A percentile compares a stretch with the other conserved stretches of the same genome.
Evolutionary conservation across 2,888 invertebrate species (phyloP).

Genomic region (Calameuta pallipes): DNA sequence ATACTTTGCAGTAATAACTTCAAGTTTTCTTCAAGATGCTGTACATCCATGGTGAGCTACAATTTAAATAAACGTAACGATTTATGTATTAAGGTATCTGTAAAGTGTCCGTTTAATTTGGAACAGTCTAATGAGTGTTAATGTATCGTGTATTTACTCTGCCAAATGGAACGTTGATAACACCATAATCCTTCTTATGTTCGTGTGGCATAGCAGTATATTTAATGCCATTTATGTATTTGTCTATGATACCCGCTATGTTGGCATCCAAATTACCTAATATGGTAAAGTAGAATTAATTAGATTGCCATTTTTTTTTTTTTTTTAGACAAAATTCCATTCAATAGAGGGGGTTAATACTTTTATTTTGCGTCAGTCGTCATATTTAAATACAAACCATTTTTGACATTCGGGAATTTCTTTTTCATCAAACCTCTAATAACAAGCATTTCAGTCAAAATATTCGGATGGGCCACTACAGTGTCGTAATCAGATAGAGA

Average conservation of each 20-base stretch:
- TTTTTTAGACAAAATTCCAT: no score
- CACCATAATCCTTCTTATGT: conserved; percentile 78
- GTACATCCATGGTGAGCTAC: conserved; percentile 79
- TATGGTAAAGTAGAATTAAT: conserved; percentile 7
- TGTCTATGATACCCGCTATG: conserved; percentile 72
- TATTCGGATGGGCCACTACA: conserved; percentile 82
- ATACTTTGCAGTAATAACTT: conserved; percentile 75
- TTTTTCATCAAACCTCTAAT: conserved; percentile 83
- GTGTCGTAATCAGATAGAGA: conserved; percentile 78
- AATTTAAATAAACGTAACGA: background rate
- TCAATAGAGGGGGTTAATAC: no score
- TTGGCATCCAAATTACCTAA: conserved; percentile 77
- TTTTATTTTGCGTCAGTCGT: no score
- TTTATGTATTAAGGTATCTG: conserved; percentile 5
- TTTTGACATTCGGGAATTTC: conserved; percentile 76
- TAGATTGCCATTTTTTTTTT: background rate
- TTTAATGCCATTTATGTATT: conserved; percentile 77
- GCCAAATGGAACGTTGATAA: conserved; percentile 76
- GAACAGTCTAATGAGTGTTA: background rate
- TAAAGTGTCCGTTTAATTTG: background rate
- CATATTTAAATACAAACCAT: conserved; percentile 39
- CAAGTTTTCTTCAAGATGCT: conserved; percentile 81
- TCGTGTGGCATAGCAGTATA: conserved; percentile 77
- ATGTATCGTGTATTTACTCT: conserved; percentile 68
- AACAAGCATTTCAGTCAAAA: conserved; percentile 79